phyloP scores from a whole-genome alignment of 2,797 vertebrate genomes.

The Lagocephalus sceleratus region DNA sequence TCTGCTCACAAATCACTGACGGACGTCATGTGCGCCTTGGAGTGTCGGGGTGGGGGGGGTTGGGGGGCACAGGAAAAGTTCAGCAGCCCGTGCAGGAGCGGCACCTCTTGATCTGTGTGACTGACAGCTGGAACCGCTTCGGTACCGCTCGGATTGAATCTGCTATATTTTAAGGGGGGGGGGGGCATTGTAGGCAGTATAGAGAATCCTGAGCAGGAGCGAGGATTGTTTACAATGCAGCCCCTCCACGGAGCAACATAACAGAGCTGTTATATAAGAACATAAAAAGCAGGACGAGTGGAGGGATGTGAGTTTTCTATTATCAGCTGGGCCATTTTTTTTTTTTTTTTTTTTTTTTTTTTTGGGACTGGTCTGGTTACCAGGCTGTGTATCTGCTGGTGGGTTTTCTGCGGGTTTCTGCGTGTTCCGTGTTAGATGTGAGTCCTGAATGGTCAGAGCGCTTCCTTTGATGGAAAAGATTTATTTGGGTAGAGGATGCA shows the following conservation, averaged over 20 bases:
- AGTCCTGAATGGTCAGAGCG: conserved; percentile 32
- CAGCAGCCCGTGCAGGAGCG: conserved; percentile 55
- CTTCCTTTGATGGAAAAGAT: conserved; percentile 53
- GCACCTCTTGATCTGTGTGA: conserved; percentile 62
- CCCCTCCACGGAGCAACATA: conserved; percentile 42
- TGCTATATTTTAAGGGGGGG: conserved; percentile 1
- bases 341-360: conserved; percentile 9
- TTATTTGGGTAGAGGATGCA: conserved; percentile 60
- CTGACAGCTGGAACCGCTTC: conserved; percentile 34
- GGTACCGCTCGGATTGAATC: conserved; percentile 13
- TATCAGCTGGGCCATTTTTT: conserved; percentile 27
- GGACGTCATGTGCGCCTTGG: conserved; percentile 30
- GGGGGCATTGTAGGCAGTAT: conserved; percentile 2
- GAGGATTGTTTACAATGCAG: conserved; percentile 41
- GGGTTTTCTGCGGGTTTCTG: conserved; percentile 17
- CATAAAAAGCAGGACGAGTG: conserved; percentile 39
- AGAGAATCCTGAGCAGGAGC: conserved; percentile 12
- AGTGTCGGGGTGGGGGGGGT: no score
- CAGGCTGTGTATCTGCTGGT: conserved; percentile 10
- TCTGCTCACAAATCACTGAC: conserved; percentile 31
- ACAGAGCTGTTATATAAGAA: conserved; percentile 56
- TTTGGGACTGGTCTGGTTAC: conserved; percentile 3
- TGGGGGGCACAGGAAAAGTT: conserved; percentile 53
- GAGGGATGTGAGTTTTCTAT: conserved; percentile 28
- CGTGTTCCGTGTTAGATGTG: conserved; percentile 27